phyloP scores from a whole-genome alignment of 2,888 invertebrate species.

The Trissolcus japonicus region DNA sequence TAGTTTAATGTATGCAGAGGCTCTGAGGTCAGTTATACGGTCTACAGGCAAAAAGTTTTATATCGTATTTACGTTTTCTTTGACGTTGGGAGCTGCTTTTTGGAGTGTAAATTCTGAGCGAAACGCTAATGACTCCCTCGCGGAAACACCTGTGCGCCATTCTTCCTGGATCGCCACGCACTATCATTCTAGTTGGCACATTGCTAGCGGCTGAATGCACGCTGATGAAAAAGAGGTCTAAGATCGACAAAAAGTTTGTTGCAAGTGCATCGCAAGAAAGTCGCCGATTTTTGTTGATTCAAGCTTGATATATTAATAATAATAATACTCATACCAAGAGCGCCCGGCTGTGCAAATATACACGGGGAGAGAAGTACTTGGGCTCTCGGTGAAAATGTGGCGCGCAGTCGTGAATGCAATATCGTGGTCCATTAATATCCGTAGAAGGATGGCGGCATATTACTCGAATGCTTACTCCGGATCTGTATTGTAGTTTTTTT shows the following conservation, averaged over 20 bases:
- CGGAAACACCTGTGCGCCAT: conserved; percentile 47
- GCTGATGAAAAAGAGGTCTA: conserved; percentile 38
- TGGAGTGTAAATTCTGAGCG: conserved; percentile 34
- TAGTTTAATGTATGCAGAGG: conserved; percentile 30
- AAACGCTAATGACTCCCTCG: conserved; percentile 55
- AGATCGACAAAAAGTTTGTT: conserved; percentile 47
- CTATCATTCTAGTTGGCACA: conserved; percentile 43
- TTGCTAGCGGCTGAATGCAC: conserved; percentile 20
- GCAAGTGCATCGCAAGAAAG: conserved; percentile 15
- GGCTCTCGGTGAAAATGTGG: conserved; percentile 6
- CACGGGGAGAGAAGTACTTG: conserved; percentile 20
- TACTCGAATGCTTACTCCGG: conserved; percentile 44
- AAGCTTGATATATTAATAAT: conserved; percentile 45
- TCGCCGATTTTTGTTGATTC: conserved; percentile 24
- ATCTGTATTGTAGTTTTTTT: conserved; percentile 23
- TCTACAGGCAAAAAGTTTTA: conserved; percentile 34
- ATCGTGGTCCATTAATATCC: conserved; percentile 72
- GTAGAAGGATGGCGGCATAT: conserved; percentile 62
- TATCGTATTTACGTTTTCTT: conserved; percentile 48
- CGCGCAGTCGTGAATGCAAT: conserved; percentile 66
- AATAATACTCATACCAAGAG: conserved; percentile 32
- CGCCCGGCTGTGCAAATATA: conserved; percentile 22
- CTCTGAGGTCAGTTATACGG: conserved; percentile 20
- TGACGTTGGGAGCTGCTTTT: conserved; percentile 29
- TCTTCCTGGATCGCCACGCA: conserved; percentile 32